A percentile compares a stretch with the other conserved stretches of the same genome.
These are phyloP conservation scores for Macroglossus sobrinus DNA, from an alignment of 2,113 vertebrate genomes.

Conservation along the genomic window DNA sequence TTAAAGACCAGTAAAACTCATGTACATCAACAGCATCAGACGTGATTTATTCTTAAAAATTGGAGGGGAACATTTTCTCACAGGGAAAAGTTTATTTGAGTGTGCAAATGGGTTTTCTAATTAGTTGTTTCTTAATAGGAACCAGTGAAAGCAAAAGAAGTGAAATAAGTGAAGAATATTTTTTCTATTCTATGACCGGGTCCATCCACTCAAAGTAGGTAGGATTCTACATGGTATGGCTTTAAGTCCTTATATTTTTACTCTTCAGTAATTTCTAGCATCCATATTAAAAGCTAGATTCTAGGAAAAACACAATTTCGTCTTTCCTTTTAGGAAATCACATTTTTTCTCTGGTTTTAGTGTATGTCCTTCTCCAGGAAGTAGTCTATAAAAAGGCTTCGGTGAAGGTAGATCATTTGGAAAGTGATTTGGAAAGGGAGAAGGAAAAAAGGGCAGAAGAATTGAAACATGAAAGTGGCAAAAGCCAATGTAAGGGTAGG, in stretches of 20 bases:
- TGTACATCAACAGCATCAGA: not conserved
- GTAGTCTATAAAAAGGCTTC: not conserved
- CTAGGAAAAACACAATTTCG: not conserved
- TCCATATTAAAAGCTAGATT: not conserved
- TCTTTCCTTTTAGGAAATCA: not conserved
- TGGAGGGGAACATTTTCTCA: not conserved
- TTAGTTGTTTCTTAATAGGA: not conserved
- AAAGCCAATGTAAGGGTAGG: not conserved
- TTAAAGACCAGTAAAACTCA: not conserved
- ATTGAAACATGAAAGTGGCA: not conserved
- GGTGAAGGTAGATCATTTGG: not conserved
- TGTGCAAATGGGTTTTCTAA: not conserved
- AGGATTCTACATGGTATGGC: not conserved
- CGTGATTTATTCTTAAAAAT: not conserved
- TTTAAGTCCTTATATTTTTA: not conserved
- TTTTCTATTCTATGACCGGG: not conserved
- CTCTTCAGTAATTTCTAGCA: not conserved
- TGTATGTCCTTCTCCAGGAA: not conserved
- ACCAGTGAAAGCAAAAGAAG: not conserved
- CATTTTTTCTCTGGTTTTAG: not conserved
- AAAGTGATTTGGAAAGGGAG: not conserved
- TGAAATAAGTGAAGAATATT: not conserved
- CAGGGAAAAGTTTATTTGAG: not conserved
- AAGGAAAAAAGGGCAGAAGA: not conserved
- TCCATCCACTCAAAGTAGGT: not conserved